Evolutionary conservation across 1,140 invertebrate genomes (phyloP).

Genomic region (Brachionus koreanus): DNA sequence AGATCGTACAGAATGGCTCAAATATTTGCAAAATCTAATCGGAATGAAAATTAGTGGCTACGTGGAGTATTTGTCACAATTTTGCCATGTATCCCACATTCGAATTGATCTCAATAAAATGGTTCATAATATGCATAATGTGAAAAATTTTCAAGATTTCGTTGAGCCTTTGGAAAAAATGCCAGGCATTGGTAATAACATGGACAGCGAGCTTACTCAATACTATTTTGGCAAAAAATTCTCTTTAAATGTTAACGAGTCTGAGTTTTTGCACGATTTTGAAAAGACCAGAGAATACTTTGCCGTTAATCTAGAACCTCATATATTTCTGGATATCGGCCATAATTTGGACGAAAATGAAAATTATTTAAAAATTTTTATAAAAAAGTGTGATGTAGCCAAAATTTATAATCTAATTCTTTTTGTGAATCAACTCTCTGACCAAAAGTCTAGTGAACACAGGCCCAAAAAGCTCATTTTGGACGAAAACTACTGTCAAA

Average conservation of each 20-base stretch:
- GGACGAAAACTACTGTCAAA: background rate
- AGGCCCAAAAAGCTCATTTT: background rate
- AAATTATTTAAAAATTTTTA: conserved; percentile 19
- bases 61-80: conserved; percentile 3
- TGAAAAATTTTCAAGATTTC: background rate
- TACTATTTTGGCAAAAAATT: background rate
- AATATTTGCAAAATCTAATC: background rate
- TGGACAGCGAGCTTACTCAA: background rate
- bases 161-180: conserved; percentile 13
- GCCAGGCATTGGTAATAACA: background rate
- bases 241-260: background rate
- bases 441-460: background rate
- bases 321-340: conserved; percentile 3
- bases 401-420: conserved; percentile 21
- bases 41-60: background rate
- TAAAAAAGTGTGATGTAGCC: background rate
- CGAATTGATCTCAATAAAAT: background rate
- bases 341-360: background rate
- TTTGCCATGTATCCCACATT: conserved; percentile 15
- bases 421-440: background rate
- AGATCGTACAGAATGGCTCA: background rate
- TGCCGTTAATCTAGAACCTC: background rate
- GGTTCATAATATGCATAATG: background rate
- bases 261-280: background rate
- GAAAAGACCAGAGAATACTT: background rate